Base-by-base conservation (phyloP, 2,797 vertebrate genomes). In the Gallinago solitaria region DNA sequence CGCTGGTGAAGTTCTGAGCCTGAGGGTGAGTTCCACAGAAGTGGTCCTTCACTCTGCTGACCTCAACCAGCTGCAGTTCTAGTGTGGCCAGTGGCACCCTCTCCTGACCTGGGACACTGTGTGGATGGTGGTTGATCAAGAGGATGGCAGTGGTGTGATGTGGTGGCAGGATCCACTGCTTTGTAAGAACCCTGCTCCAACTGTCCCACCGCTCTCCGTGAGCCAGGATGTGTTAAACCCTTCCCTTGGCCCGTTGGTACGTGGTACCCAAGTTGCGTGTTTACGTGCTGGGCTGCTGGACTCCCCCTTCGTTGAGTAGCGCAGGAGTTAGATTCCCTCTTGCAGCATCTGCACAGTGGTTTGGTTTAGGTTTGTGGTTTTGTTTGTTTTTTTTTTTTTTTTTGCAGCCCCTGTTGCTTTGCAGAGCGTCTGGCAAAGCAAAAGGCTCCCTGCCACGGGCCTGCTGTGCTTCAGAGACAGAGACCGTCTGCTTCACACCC, bases 261-360 rank as follows among this genome's bases (percentile, higher is more conserved):
- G 50, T 57, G 41, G 17, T 45, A 32, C 41, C 5, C 30, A 4
- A 27, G 25, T 23, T 53, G 28, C 5, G 23, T 8, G 14, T n/a
- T 75, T 53, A 27, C 39, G 41, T 53, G 37, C 37, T 60, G 64
- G 13, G 41, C 64, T 80, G 64, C 47, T 59, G 60, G 18, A 11
- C 20, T 54, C n/a, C 6, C 8, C 12, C 60, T 54, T 61, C 28
- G 50, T 37, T 0, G 0, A 24, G 54, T 8, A 47, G n/a, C 12
- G 43, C 7, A 54, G 83, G 33, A 83, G 64, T 21, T 20, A 63
- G 64, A 30, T 39, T 83, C 30, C 12, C 17, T 78, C 73, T 67
- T 43, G 79, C 30, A 71, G 69, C 60, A 80, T 39, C 56, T 51
- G 68, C 2, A 3, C 15, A 12, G 43, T 12, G 21, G 16, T 47